A percentile compares a stretch with the other conserved stretches of the same genome.
phyloP scores from a whole-genome alignment of 37 sponge, comb jelly and placozoan species.

The Aplysina aerophoba region DNA sequence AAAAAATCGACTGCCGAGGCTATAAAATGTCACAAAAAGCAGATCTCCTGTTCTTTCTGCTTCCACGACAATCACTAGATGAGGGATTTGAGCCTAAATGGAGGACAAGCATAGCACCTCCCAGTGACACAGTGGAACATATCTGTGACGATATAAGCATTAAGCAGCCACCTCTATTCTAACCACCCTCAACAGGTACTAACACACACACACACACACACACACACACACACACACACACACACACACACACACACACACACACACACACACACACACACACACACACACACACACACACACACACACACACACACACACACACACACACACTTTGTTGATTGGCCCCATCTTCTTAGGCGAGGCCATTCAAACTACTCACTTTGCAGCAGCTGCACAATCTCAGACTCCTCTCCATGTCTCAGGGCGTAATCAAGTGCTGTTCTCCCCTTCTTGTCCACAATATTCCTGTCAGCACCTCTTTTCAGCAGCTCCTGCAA shows the following conservation, averaged over 20 bases:
- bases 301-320: background rate
- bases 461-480: background rate
- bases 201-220: constrained; percentile 28
- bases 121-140: no score
- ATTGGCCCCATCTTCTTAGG: no score
- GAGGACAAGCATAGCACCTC: no score
- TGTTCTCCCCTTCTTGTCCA: background rate
- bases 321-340: background rate
- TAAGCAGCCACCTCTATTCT: no score
- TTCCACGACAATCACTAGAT: no score
- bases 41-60: no score
- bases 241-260: constrained; percentile 28
- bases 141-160: no score
- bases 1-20: no score
- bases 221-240: constrained; percentile 30
- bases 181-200: background rate
- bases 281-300: background rate
- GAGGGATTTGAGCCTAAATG: no score
- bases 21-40: no score
- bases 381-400: constrained; percentile 7
- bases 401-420: constrained; percentile 8
- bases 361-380: background rate
- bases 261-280: constrained; percentile 13
- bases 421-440: constrained; percentile 3
- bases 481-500: background rate